phyloP scores from a whole-genome alignment of 2,113 vertebrate genomes.

The Pachypanchax playfairii region DNA sequence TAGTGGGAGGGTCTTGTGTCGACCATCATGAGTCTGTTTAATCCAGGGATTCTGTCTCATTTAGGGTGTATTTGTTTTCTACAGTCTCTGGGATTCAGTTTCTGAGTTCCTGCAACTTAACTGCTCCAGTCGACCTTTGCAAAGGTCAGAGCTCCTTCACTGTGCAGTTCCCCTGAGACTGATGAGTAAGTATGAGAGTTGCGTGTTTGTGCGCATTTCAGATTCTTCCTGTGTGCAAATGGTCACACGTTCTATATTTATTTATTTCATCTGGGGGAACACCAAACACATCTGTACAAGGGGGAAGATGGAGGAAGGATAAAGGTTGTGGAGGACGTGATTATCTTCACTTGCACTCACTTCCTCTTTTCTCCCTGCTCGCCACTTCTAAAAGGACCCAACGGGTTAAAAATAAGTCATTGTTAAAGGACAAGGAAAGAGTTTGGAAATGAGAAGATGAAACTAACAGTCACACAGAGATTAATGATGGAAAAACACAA shows the following conservation, averaged over 20 bases:
- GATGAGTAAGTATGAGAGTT: neutral
- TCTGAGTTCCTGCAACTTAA: neutral
- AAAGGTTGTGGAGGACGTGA: constrained; percentile 40
- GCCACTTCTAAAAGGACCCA: constrained; percentile 31
- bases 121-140: neutral
- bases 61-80: too few species aligned
- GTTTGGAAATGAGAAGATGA: constrained; percentile 7
- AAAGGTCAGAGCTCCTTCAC: constrained; percentile 16
- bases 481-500: neutral
- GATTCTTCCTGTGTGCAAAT: neutral
- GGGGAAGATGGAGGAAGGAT: constrained; percentile 45
- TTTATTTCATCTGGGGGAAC: constrained; percentile 18
- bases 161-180: neutral
- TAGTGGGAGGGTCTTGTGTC: too few species aligned
- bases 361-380: constrained; percentile 49
- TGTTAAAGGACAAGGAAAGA: constrained; percentile 57
- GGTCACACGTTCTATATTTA: constrained; percentile 9
- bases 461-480: too few species aligned
- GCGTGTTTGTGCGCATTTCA: neutral
- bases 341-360: constrained; percentile 57
- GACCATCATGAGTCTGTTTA: too few species aligned
- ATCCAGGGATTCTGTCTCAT: too few species aligned
- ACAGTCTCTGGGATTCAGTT: neutral
- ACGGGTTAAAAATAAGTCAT: constrained; percentile 74
- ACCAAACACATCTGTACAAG: neutral